phyloP scores from a whole-genome alignment of 1,140 invertebrate genomes.

The Acyrthosiphon pisum region DNA sequence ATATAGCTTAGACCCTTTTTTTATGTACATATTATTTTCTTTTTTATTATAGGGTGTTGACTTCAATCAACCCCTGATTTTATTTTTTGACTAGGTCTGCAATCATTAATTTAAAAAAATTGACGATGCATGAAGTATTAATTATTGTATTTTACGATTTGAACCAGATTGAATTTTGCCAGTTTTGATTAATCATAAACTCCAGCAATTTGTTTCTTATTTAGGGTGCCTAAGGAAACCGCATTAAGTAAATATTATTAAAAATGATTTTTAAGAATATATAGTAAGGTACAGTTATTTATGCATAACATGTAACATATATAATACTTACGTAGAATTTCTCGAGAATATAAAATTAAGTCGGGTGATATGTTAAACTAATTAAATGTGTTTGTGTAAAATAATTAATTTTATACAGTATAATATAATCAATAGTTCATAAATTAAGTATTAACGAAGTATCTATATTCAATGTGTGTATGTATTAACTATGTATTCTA shows the following conservation, averaged over 20 bases:
- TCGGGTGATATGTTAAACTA: background rate
- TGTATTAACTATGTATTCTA: background rate
- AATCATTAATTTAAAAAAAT: conserved; percentile 45
- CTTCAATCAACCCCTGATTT: conserved; percentile 48
- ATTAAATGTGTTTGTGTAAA: background rate
- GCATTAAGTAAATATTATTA: background rate
- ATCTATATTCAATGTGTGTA: background rate
- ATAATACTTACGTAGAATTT: background rate
- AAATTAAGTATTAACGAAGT: conserved; percentile 9
- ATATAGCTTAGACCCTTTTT: conserved; percentile 26
- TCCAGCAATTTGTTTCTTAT: background rate
- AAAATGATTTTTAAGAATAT: background rate
- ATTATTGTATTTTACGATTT: conserved; percentile 42
- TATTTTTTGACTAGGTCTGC: background rate
- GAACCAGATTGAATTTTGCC: conserved; percentile 24
- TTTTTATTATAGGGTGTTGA: conserved; percentile 55
- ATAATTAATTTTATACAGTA: background rate
- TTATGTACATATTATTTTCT: conserved; percentile 33
- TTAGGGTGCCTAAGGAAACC: background rate
- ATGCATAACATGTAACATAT: background rate
- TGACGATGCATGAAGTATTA: conserved; percentile 29
- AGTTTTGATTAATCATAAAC: conserved; percentile 21
- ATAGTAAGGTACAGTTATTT: background rate
- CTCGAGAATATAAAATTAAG: background rate
- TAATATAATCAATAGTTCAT: background rate